Evolutionary conservation across 2,797 vertebrate genomes (phyloP), one percentile per base, ranked within the genome.

Genomic region (Parambassis ranga): DNA sequence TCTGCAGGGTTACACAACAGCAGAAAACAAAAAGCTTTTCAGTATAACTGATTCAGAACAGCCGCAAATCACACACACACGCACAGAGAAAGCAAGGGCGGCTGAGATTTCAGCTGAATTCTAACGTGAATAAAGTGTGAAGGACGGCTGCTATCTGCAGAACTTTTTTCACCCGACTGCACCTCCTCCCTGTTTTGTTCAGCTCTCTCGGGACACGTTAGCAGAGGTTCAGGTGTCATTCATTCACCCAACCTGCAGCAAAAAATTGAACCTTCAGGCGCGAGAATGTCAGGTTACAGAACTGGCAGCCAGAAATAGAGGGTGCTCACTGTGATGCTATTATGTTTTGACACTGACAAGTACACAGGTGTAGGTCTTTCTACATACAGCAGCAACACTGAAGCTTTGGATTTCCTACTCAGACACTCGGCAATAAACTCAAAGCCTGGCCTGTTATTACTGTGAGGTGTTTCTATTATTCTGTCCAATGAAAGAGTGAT

Each of bases 1-100:
- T 96, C 96, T 98, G 90, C 0, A 33, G 20, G 37, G 35, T 48
- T 59, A 65, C 19, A 59, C 26, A 56, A 30, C 7, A 28, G 18
- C 35, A 19, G 5, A 38, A 16, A 20, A 39, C n/a, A 53, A 42
- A 28, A 60, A 2, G 35, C 30, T 39, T 52, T 58, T 14, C 44
- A 41, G 57, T 38, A 51, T 38, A 64, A 50, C 28, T n/a, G 39
- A 55, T 41, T 2, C 9, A 44, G 11, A 39, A 44, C 24, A 15
- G 41, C 14, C 0, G 10, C 23, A 39, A 50, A 66, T 38, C 28
- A 65, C 27, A 15, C 4, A 36, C 39, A 56, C 15, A 63, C 3
- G 10, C 14, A 9, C 15, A 5, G 39, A 43, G 7, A 4, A 0
- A 14, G 22, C 67, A 50, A 66, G 50, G 53, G 65, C 58, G 26